Evolutionary conservation across 2,888 invertebrate genomes (phyloP), one percentile per base, ranked within the genome.

Genomic region (Thymelicus acteon): DNA sequence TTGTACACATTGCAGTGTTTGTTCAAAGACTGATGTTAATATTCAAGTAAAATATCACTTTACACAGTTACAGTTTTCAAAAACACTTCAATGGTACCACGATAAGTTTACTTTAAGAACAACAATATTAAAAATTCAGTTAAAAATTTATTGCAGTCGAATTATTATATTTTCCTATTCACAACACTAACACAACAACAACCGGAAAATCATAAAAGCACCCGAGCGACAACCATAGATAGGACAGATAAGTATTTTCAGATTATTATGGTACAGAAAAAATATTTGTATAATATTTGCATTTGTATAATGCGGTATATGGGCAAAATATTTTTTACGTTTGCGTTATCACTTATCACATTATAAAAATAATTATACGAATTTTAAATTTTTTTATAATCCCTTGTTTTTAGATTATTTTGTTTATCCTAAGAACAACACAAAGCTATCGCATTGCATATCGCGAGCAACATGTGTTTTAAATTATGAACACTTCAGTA

Each of bases 391-490:
- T 7, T 44, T 8, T 12, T 44, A 44, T 4, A 12, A 44, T 10
- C 4, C 8, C 44, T 44, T 44, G 0, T 10, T 12, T 44, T 40
- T 40, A n/a, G 8, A 40, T 40, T 40, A 7, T 0, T 0, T 40
- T 40, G 7, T 40, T 6, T 44, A 44, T 44, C 44, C 44, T 44
- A 44, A 4, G 44, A 44, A 44, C 12, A 10, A 12, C 4, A 8
- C 2, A 39, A 58, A 39, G 19, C 13, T 58, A 58, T 58, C 58
- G 58, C 58, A 37, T 58, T 4, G 58, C 58, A 58, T 37, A 37
- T 58, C 58, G 58, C 58, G 6, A 58, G 58, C 54, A 8, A 3
- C 6, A 24, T 54, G 52, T 8, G 24, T 19, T 52, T 19, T 10
- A 52, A 13, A 24, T 19, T 13, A 13, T 49, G 7, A 52, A 52